Evolutionary conservation across 2,113 vertebrate species (phyloP).

Genomic region (Sminthopsis crassicaudata): DNA sequence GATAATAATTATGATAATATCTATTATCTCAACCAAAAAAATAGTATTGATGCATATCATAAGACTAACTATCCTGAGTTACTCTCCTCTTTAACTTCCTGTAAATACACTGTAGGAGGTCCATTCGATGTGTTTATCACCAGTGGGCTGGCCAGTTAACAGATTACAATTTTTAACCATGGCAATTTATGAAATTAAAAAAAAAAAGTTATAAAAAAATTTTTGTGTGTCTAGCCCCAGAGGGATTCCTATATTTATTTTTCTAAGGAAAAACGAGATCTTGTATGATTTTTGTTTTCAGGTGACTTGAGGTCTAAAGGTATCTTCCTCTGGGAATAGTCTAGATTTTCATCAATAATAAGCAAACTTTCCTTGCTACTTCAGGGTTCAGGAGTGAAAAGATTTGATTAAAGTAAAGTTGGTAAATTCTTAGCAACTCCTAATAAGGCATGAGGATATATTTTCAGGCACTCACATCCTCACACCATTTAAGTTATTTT

Average conservation of each 20-base stretch:
- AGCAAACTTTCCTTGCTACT: neutral
- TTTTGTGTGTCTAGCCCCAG: neutral
- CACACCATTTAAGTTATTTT: neutral
- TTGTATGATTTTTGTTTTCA: neutral
- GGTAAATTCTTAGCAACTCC: neutral
- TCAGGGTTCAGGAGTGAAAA: neutral
- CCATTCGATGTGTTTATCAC: neutral
- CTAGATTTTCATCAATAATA: neutral
- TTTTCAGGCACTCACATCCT: constrained; percentile 1
- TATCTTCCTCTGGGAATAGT: constrained; percentile 41
- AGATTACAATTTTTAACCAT: neutral
- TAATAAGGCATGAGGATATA: neutral
- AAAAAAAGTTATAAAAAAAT: neutral
- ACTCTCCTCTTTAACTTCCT: neutral
- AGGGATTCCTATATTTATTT: neutral
- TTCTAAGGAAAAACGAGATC: neutral
- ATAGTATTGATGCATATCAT: neutral
- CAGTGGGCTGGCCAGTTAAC: neutral
- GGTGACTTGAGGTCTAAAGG: constrained; percentile 37
- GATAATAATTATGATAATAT: neutral
- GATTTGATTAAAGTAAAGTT: neutral
- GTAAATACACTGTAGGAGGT: neutral
- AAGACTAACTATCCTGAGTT: neutral
- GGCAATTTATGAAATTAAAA: neutral
- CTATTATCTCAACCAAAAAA: neutral